Percentiles rank a stretch among this genome's conserved stretches.
These are phyloP conservation scores for Leptinotarsa juncta DNA, from an alignment of 2,888 invertebrate genomes.

Conservation along the genomic window DNA sequence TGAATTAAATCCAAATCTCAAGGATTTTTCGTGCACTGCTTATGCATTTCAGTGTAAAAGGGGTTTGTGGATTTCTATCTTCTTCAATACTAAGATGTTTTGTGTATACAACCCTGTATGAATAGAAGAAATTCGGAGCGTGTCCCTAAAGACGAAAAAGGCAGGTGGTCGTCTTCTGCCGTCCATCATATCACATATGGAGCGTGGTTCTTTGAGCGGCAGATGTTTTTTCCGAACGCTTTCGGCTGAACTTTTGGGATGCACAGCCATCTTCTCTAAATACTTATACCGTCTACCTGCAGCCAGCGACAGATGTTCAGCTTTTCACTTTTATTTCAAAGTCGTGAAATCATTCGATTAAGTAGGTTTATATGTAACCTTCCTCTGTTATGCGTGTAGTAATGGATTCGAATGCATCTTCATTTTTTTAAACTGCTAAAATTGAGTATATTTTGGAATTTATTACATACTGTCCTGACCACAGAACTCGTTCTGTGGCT, in stretches of 20 bases:
- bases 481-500: too few relatives aligned
- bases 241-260: slow-evolving; percentile 15
- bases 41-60: too few relatives aligned
- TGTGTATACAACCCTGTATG: slow-evolving; percentile 11
- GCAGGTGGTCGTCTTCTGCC: slow-evolving; percentile 16
- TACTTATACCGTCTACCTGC: slow-evolving; percentile 13
- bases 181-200: slow-evolving; percentile 18
- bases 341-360: slow-evolving; percentile 1
- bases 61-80: too few relatives aligned
- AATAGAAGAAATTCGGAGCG: neutral
- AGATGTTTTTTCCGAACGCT: slow-evolving; percentile 11
- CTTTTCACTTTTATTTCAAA: slow-evolving; percentile 16
- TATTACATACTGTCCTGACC: too few relatives aligned
- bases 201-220: slow-evolving; percentile 17
- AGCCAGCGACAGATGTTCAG: slow-evolving; percentile 10
- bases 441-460: too few relatives aligned
- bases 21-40: too few relatives aligned
- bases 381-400: neutral
- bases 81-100: neutral
- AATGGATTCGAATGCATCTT: too few relatives aligned
- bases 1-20: too few relatives aligned
- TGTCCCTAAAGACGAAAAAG: slow-evolving; percentile 3
- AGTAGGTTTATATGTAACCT: slow-evolving; percentile 10
- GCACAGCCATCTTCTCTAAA: slow-evolving; percentile 9
- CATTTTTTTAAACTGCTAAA: too few relatives aligned